Percentiles rank a stretch among this genome's conserved stretches.
Evolutionary conservation across 2,113 vertebrate species (phyloP).

Genomic region (Dasypus novemcinctus): DNA sequence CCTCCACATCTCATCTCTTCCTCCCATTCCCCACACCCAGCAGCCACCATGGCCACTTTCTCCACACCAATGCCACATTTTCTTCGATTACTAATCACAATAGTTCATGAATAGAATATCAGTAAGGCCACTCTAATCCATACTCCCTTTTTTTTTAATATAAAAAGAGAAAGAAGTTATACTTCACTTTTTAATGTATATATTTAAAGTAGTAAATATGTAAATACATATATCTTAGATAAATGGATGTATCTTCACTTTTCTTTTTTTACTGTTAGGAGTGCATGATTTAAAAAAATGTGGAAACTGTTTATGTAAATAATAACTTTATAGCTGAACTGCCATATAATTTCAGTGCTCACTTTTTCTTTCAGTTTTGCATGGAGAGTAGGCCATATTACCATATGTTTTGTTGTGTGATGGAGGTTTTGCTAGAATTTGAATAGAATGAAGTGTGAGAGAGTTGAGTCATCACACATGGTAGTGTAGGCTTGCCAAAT

Average conservation of each 20-base stretch:
- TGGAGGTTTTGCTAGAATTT: not conserved
- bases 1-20: too few species aligned
- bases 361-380: not conserved
- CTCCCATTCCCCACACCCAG: too few species aligned
- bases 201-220: not conserved
- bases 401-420: not conserved
- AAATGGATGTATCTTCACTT: not conserved
- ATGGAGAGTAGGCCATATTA: not conserved
- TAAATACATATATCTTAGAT: not conserved
- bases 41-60: too few species aligned
- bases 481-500: not conserved
- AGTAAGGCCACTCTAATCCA: too few species aligned
- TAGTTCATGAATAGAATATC: too few species aligned
- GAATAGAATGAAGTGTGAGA: constrained; percentile 10
- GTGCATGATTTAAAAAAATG: not conserved
- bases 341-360: not conserved
- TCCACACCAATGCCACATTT: too few species aligned
- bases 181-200: not conserved
- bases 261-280: not conserved
- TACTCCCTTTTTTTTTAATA: too few species aligned
- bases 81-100: too few species aligned
- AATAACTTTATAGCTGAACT: not conserved
- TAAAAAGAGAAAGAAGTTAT: not conserved
- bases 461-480: constrained; percentile 4
- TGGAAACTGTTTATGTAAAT: not conserved